phyloP scores from a whole-genome alignment of 2,797 vertebrate genomes.

The Periparus ater region DNA sequence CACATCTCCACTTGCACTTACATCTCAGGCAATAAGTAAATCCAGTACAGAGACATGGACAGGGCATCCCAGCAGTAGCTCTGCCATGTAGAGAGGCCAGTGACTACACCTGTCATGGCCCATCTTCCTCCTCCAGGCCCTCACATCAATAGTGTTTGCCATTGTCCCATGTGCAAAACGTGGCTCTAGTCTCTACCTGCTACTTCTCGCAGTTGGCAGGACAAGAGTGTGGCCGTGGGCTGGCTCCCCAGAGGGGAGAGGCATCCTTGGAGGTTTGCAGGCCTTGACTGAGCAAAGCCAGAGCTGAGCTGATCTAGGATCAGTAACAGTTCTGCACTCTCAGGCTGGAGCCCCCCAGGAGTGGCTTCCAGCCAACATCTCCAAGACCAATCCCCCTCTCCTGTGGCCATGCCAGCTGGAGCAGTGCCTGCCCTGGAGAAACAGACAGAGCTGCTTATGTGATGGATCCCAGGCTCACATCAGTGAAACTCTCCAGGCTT shows the following conservation, averaged over 20 bases:
- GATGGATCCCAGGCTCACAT: not conserved
- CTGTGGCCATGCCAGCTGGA: not conserved
- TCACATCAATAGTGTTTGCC: fast-evolving
- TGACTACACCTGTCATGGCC: not conserved
- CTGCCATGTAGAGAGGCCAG: not conserved
- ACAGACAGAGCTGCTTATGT: not conserved
- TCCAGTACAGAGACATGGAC: not conserved
- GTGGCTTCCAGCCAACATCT: not conserved
- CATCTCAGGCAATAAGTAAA: not conserved
- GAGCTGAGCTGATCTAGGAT: not conserved
- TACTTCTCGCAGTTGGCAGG: not conserved
- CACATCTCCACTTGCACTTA: not conserved
- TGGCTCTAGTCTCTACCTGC: not conserved
- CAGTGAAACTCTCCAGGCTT: not conserved
- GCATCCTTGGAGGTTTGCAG: not conserved
- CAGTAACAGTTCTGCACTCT: not conserved
- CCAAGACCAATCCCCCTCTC: not conserved
- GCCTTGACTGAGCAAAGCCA: not conserved
- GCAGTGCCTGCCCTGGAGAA: not conserved
- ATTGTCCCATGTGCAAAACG: fast-evolving
- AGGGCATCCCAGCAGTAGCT: not conserved
- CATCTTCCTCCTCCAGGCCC: not conserved
- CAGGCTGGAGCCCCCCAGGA: not conserved
- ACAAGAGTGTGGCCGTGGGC: too few relatives aligned
- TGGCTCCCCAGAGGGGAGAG: not conserved